These are phyloP conservation scores for Egretta garzetta DNA, from an alignment of 2,113 vertebrate genomes.

Conservation along the genomic window DNA sequence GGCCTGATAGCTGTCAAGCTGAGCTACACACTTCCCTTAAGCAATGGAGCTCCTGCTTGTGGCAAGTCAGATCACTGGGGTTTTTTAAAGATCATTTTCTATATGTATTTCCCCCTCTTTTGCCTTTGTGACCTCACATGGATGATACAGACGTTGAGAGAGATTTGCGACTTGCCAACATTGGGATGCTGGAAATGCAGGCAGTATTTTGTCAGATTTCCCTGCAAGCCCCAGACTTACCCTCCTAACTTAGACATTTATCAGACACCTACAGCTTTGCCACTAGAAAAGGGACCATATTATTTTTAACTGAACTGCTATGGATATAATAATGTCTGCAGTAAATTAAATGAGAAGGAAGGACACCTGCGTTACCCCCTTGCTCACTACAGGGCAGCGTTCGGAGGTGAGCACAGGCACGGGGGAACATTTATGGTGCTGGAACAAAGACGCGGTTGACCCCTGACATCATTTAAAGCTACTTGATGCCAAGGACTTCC, in stretches of 20 bases:
- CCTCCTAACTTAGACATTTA: background rate
- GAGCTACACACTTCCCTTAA: background rate
- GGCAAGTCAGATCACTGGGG: background rate
- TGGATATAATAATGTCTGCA: background rate
- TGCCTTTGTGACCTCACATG: background rate
- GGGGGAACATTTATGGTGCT: background rate
- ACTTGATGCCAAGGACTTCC: conserved; percentile 61
- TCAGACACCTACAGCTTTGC: background rate
- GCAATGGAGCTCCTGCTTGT: background rate
- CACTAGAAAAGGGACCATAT: background rate
- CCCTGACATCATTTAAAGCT: conserved; percentile 59
- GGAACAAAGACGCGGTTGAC: conserved; percentile 29
- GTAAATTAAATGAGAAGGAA: conserved; percentile 24
- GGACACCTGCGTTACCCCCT: background rate
- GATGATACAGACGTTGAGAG: background rate
- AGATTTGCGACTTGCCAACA: background rate
- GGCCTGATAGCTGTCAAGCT: background rate
- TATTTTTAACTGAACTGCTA: background rate
- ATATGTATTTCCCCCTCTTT: background rate
- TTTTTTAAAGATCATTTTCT: background rate
- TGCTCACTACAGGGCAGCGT: background rate
- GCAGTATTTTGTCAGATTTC: background rate
- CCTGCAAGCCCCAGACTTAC: background rate
- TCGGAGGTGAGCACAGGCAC: background rate
- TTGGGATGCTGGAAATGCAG: background rate